phyloP scores from a whole-genome alignment of 2,797 vertebrate genomes.

The Atherinosoma microstoma region DNA sequence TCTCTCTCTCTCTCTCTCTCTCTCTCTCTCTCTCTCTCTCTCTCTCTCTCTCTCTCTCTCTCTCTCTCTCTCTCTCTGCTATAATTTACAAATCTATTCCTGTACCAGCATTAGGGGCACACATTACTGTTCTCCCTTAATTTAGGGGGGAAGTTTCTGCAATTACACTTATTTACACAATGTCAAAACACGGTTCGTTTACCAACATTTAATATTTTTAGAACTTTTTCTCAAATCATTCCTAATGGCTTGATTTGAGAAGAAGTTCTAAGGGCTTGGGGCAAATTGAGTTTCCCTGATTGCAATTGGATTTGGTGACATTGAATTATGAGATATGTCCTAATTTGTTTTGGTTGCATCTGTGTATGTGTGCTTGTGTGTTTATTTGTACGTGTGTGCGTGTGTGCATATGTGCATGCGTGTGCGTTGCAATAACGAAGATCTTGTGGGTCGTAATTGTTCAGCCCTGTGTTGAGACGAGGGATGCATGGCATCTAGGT shows the following conservation, averaged over 20 bases:
- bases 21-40: background rate
- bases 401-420: background rate
- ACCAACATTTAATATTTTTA: constrained; percentile 70
- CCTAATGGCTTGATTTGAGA: constrained; percentile 19
- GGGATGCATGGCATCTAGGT: constrained; percentile 52
- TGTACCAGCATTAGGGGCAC: constrained; percentile 44
- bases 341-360: constrained; percentile 68
- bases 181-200: constrained; percentile 58
- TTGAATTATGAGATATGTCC: constrained; percentile 85
- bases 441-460: constrained; percentile 59
- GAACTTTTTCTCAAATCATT: constrained; percentile 72
- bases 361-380: constrained; percentile 54
- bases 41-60: background rate
- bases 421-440: constrained; percentile 19
- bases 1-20: constrained; percentile 4
- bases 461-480: constrained; percentile 30
- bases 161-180: constrained; percentile 52
- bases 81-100: constrained; percentile 66
- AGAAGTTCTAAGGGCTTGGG: constrained; percentile 59
- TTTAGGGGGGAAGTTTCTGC: constrained; percentile 25
- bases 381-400: constrained; percentile 11
- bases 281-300: constrained; percentile 86
- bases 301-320: constrained; percentile 85
- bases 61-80: constrained; percentile 6
- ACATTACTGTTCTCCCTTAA: constrained; percentile 31